phyloP scores from a whole-genome alignment of 2,113 vertebrate species.

The Tragelaphus imberbis region DNA sequence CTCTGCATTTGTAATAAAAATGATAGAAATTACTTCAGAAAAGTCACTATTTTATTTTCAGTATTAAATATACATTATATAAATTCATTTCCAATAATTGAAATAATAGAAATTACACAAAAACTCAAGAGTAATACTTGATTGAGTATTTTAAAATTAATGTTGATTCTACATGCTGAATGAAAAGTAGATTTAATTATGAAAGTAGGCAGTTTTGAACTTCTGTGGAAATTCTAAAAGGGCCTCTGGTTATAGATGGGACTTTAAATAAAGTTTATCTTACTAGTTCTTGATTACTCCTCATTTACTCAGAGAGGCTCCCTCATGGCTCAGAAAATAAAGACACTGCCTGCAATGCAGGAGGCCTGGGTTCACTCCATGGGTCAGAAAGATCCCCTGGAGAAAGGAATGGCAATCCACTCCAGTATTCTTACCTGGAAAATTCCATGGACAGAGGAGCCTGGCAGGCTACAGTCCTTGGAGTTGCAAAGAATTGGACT shows the following conservation, averaged over 20 bases:
- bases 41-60: constrained; percentile 6
- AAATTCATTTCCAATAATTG: not conserved
- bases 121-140: not conserved
- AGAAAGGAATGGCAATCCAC: not conserved
- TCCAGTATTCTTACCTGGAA: not conserved
- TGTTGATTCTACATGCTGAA: not conserved
- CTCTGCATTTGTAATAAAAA: not conserved
- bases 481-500: not conserved
- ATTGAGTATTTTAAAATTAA: not conserved
- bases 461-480: not conserved
- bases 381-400: not conserved
- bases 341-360: not conserved
- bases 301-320: not conserved
- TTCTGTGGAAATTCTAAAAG: not conserved
- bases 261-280: not conserved
- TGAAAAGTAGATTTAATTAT: constrained; percentile 20
- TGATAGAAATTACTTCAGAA: not conserved
- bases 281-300: not conserved
- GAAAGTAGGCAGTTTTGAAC: not conserved
- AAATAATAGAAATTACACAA: not conserved
- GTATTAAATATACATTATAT: not conserved
- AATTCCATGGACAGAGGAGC: not conserved
- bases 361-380: not conserved
- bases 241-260: not conserved
- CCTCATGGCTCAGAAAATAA: not conserved